A percentile compares a stretch with the other conserved stretches of the same genome.
These are phyloP conservation scores for Polydrusus cervinus DNA, from an alignment of 2,888 invertebrate species.

Conservation along the genomic window DNA sequence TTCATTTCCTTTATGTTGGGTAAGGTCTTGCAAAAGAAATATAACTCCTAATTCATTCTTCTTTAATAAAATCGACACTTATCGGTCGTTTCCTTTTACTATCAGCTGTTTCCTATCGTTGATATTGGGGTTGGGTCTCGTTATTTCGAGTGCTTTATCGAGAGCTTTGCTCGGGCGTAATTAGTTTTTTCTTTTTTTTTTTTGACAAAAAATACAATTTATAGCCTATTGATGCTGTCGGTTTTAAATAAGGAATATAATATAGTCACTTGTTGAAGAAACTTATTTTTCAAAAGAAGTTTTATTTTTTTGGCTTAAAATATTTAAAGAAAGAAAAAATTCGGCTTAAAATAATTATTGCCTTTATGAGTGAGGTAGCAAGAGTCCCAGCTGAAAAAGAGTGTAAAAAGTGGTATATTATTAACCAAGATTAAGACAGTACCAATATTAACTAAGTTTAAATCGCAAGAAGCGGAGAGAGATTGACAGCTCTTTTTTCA, in stretches of 20 bases:
- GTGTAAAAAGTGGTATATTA: too few species aligned
- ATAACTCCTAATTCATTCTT: conserved; percentile 48
- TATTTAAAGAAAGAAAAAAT: too few species aligned
- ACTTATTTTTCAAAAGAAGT: too few species aligned
- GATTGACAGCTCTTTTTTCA: too few species aligned
- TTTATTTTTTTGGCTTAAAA: too few species aligned
- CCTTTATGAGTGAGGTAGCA: too few species aligned
- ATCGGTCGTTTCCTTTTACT: conserved; percentile 50
- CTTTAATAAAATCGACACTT: conserved; percentile 52
- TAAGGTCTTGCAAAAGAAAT: conserved; percentile 46
- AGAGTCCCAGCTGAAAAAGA: too few species aligned
- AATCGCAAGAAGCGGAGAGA: too few species aligned
- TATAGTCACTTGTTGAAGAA: too few species aligned
- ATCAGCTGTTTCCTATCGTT: conserved; percentile 51
- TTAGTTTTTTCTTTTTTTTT: conserved; percentile 46
- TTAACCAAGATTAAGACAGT: too few species aligned
- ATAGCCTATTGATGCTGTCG: background rate
- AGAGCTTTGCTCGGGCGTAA: conserved; percentile 36
- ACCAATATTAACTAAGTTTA: too few species aligned
- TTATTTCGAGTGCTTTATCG: conserved; percentile 47
- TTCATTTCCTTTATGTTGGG: conserved; percentile 39
- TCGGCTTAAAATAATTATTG: too few species aligned
- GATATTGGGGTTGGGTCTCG: conserved; percentile 36
- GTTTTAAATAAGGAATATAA: background rate
- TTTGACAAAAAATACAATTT: conserved; percentile 31